These are phyloP conservation scores for Suncus etruscus DNA, from an alignment of 2,113 vertebrate genomes.

Conservation along the genomic window DNA sequence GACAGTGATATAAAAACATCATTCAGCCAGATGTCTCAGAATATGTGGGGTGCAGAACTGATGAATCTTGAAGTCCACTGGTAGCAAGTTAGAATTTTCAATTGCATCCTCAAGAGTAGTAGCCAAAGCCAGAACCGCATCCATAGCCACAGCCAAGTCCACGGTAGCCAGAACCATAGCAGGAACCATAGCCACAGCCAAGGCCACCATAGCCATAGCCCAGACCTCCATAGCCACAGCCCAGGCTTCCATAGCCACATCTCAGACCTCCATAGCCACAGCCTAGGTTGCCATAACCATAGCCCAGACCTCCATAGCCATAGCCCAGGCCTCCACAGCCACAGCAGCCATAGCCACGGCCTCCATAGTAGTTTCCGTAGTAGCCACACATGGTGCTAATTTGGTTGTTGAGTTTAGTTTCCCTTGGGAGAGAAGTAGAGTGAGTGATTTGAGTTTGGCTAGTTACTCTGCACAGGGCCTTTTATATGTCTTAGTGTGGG, in stretches of 20 bases:
- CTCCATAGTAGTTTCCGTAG: slow-evolving; percentile 39
- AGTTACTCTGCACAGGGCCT: background rate
- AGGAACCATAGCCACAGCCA: background rate
- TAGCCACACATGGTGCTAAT: slow-evolving; percentile 62
- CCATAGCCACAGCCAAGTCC: slow-evolving; percentile 32
- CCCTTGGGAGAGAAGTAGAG: background rate
- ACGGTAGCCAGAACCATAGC: slow-evolving; percentile 14
- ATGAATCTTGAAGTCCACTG: background rate
- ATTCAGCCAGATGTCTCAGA: background rate
- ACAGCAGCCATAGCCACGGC: slow-evolving; percentile 1
- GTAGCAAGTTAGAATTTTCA: background rate
- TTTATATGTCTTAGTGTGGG: slow-evolving; percentile 44
- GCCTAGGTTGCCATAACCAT: background rate
- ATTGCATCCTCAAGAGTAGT: background rate
- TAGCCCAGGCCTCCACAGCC: slow-evolving; percentile 47
- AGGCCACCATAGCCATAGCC: slow-evolving; percentile 33
- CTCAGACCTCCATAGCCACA: background rate
- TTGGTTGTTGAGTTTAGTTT: background rate
- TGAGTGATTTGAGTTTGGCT: background rate
- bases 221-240: slow-evolving; percentile 28
- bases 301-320: background rate
- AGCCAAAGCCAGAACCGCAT: background rate
- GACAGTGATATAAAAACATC: no score
- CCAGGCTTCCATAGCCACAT: background rate
- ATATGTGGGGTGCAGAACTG: background rate